phyloP scores from a whole-genome alignment of 2,797 vertebrate species.

The Tangara arthus region DNA sequence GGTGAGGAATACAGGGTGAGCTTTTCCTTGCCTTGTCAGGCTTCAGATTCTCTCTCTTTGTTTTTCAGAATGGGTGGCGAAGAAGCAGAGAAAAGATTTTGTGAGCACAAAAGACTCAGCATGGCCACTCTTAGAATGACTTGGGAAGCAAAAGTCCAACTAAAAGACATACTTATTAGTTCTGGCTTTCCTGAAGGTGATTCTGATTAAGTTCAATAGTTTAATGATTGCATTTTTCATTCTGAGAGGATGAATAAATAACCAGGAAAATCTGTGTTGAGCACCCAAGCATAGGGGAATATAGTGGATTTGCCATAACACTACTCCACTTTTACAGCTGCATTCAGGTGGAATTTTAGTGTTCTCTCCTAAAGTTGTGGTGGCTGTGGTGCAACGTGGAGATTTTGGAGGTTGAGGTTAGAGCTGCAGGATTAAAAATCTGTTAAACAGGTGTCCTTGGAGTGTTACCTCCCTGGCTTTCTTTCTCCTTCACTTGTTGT shows the following conservation, averaged over 20 bases:
- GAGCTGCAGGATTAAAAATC: neutral
- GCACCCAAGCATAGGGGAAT: neutral
- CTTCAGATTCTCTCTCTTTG: neutral
- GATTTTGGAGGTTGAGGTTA: neutral
- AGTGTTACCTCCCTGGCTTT: neutral
- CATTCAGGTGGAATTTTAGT: neutral
- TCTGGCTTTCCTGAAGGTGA: conserved; percentile 94
- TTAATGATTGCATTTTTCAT: neutral
- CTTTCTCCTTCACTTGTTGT: neutral
- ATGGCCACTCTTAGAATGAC: conserved; percentile 96
- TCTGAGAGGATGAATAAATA: neutral
- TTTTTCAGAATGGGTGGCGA: conserved; percentile 87
- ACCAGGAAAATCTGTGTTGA: neutral
- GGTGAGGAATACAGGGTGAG: neutral
- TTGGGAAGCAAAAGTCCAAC: conserved; percentile 97
- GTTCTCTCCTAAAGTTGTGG: neutral
- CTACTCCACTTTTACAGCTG: neutral
- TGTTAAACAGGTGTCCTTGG: neutral
- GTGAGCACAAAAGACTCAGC: conserved; percentile 95
- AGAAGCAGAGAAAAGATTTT: conserved; percentile 90
- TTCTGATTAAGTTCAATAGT: neutral
- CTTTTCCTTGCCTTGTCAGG: neutral
- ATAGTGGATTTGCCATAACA: neutral
- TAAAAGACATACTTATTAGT: conserved; percentile 92
- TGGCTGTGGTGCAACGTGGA: neutral